These are phyloP conservation scores for Ginglymostoma cirratum DNA, from an alignment of 2,113 vertebrate species.

Conservation along the genomic window DNA sequence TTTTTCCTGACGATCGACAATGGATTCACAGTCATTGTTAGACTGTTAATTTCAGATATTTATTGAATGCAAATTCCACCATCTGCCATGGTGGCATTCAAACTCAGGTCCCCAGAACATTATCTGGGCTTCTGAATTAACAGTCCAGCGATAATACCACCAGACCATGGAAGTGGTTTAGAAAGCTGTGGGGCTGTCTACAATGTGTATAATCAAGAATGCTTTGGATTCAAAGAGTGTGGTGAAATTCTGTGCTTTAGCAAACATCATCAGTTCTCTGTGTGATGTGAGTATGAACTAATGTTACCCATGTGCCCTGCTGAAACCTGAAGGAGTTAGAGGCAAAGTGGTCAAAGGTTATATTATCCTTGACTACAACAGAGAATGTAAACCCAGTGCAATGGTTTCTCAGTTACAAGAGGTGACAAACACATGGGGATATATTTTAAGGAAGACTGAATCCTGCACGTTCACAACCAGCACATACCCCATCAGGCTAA, in stretches of 20 bases:
- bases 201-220: neutral
- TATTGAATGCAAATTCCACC: too few species aligned
- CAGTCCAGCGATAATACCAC: too few species aligned
- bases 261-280: neutral
- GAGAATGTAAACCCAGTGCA: neutral
- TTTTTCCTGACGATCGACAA: too few species aligned
- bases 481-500: too few species aligned
- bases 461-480: too few species aligned
- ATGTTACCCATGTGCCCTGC: neutral
- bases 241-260: neutral
- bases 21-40: too few species aligned
- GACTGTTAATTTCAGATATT: too few species aligned
- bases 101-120: too few species aligned
- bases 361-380: neutral
- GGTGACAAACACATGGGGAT: neutral
- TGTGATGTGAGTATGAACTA: neutral
- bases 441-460: too few species aligned
- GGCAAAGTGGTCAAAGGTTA: neutral
- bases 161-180: neutral
- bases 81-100: too few species aligned
- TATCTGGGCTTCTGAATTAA: too few species aligned
- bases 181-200: neutral
- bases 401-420: neutral
- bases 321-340: neutral
- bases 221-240: neutral